Conservation (phyloP, 2,797 vertebrate species). For the Crax fasciolata region DNA sequence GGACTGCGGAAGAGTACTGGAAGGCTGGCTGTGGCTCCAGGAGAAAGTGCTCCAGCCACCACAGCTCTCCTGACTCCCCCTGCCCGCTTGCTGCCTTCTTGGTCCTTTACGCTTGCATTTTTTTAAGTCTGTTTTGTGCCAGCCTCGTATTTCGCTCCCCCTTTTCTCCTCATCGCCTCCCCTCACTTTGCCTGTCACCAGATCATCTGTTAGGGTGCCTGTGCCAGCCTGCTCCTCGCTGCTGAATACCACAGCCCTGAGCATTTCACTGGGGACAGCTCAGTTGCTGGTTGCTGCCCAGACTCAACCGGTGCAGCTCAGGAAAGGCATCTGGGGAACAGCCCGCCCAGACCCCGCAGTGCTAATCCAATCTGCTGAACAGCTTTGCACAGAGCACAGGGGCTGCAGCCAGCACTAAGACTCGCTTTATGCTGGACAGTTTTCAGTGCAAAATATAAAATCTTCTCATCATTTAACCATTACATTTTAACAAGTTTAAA, state of each 20-base stretch:
- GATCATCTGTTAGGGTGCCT: background rate
- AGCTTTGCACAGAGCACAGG: background rate
- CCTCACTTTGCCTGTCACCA: background rate
- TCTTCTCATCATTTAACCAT: background rate
- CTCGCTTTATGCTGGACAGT: rapidly evolving
- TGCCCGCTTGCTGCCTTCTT: rapidly evolving
- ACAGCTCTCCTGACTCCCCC: background rate
- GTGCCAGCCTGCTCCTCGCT: background rate
- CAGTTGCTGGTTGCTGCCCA: rapidly evolving
- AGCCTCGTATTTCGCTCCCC: background rate
- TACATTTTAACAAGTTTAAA: background rate
- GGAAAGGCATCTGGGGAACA: background rate
- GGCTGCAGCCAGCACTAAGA: background rate
- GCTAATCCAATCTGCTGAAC: background rate
- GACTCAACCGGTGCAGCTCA: background rate
- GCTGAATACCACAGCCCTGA: background rate
- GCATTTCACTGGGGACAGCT: background rate
- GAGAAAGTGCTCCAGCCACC: rapidly evolving
- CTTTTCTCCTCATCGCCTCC: background rate
- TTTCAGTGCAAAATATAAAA: background rate
- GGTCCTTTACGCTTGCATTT: background rate
- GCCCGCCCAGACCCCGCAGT: background rate
- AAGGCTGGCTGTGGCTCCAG: background rate
- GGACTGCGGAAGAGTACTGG: background rate
- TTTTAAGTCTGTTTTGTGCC: background rate